These are phyloP conservation scores for Pristionchus maxplancki DNA, from an alignment of 2,888 invertebrate genomes.

Conservation along the genomic window DNA sequence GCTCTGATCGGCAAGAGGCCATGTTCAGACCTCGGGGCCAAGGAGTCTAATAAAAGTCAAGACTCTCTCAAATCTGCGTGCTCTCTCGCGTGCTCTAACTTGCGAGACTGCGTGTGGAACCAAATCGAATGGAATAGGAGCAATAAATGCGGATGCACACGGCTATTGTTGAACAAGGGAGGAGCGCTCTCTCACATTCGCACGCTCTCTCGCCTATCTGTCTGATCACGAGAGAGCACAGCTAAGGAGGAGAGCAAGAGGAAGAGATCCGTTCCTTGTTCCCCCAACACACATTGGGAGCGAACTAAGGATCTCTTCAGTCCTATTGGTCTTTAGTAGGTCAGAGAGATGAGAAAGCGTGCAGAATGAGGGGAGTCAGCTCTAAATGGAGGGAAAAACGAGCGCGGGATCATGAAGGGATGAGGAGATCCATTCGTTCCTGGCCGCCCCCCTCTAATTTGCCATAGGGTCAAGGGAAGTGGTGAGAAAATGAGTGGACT, in stretches of 20 bases:
- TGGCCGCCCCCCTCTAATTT: not conserved
- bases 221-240: too few species aligned
- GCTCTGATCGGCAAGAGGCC: too few species aligned
- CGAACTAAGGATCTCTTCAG: too few species aligned
- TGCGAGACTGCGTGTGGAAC: not conserved
- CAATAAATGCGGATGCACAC: not conserved
- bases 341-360: too few species aligned
- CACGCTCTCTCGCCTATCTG: not conserved
- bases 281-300: too few species aligned
- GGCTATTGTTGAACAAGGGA: slow-evolving; percentile 18
- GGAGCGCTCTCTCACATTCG: not conserved
- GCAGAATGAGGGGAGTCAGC: too few species aligned
- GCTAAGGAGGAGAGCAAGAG: not conserved
- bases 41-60: slow-evolving; percentile 8
- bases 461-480: not conserved
- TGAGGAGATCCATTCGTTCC: not conserved
- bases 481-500: not conserved
- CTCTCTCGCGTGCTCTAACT: not conserved
- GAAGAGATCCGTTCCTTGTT: not conserved
- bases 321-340: too few species aligned
- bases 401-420: not conserved
- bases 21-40: too few species aligned
- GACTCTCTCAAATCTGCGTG: not conserved
- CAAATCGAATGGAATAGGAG: too few species aligned
- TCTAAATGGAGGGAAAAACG: too few species aligned